Percentiles rank a stretch among this genome's conserved stretches.
These are phyloP conservation scores for Watsonalla cultraria DNA, from an alignment of 2,888 invertebrate species.

Conservation along the genomic window DNA sequence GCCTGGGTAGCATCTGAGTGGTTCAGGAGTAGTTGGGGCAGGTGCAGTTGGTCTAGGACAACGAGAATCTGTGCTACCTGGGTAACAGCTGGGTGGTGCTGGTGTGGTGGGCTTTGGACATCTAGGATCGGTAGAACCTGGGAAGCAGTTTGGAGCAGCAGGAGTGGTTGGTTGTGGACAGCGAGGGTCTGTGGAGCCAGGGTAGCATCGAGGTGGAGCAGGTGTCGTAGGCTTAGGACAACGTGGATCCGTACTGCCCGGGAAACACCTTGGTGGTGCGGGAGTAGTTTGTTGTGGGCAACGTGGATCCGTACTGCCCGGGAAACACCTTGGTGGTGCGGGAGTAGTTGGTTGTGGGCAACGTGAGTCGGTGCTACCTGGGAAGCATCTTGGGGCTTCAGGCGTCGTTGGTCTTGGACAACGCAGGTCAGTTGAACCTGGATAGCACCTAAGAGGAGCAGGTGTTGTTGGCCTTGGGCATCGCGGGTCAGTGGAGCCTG, in stretches of 20 bases:
- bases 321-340: conserved; percentile 31
- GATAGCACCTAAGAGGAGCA: conserved; percentile 25
- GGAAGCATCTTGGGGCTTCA: conserved; percentile 23
- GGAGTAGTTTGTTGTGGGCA: conserved; percentile 32
- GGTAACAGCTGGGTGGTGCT: conserved; percentile 29
- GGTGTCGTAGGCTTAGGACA: conserved; percentile 30
- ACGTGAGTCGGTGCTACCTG: conserved; percentile 27
- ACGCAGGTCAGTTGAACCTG: conserved; percentile 30
- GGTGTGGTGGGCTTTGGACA: conserved; percentile 37
- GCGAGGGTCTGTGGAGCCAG: conserved; percentile 30
- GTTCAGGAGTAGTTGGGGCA: conserved; percentile 24
- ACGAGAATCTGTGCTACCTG: conserved; percentile 23
- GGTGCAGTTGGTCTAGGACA: conserved; percentile 39
- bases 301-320: conserved; percentile 36
- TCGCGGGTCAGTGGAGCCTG: conserved; percentile 30
- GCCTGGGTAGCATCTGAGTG: conserved; percentile 34
- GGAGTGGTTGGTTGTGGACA: conserved; percentile 25
- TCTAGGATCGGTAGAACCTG: conserved; percentile 13
- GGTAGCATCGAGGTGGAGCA: conserved; percentile 20
- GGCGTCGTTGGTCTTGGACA: conserved; percentile 26
- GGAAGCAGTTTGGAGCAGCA: conserved; percentile 15
- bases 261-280: conserved; percentile 30
- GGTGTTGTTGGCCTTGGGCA: conserved; percentile 26
- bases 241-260: conserved; percentile 35
- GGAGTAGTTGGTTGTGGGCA: conserved; percentile 36